Conservation (phyloP, 2,888 invertebrate species). For the Leucophenga montana region DNA sequence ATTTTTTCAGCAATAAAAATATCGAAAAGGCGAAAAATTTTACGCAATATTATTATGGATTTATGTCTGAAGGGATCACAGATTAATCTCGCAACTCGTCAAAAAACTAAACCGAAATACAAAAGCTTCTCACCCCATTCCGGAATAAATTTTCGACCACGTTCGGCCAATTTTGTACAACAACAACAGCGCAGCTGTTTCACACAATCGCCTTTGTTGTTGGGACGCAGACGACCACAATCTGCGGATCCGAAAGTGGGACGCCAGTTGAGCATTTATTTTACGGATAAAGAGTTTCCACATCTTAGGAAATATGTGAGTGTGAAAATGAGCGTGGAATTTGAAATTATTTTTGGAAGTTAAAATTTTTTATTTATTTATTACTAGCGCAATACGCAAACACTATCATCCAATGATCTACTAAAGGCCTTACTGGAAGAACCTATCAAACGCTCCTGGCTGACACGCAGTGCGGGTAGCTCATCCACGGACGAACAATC, state of each 20-base stretch:
- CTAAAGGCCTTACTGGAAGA: constrained; percentile 70
- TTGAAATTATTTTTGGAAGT: no score
- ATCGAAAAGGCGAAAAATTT: constrained; percentile 23
- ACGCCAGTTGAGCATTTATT: constrained; percentile 51
- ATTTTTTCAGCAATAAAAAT: background rate
- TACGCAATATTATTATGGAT: constrained; percentile 68
- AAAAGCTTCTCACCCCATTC: constrained; percentile 46
- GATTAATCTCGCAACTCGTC: constrained; percentile 72
- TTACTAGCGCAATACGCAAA: constrained; percentile 51
- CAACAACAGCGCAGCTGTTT: constrained; percentile 57
- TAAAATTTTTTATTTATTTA: background rate
- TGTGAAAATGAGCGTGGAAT: background rate
- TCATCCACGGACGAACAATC: constrained; percentile 65
- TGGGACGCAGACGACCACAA: constrained; percentile 58
- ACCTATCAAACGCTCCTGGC: constrained; percentile 75
- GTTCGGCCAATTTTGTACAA: constrained; percentile 69
- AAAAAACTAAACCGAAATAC: constrained; percentile 70
- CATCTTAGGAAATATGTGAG: constrained; percentile 47
- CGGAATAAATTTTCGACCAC: constrained; percentile 59
- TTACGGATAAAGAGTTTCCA: constrained; percentile 53
- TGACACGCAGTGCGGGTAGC: constrained; percentile 62
- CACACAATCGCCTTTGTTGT: constrained; percentile 63
- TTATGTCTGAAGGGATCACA: constrained; percentile 72
- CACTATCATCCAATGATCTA: constrained; percentile 70
- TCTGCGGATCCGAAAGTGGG: constrained; percentile 72